Base-by-base conservation (phyloP, 2,888 invertebrate species). In the Teleiodes luculella region DNA sequence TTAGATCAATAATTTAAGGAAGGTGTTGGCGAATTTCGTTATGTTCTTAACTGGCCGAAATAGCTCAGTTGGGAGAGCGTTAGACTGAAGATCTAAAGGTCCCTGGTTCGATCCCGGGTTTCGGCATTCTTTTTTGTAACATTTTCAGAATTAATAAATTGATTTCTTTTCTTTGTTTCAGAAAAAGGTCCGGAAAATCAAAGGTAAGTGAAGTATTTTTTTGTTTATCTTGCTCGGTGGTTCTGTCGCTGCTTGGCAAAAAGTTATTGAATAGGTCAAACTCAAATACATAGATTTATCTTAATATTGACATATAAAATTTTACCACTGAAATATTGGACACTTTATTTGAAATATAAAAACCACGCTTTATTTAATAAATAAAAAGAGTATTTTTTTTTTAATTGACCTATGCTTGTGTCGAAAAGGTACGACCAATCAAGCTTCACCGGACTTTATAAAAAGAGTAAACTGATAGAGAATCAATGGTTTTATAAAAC, bases 91-190 rank as follows among this genome's bases (percentile, higher is more conserved):
- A 92, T 92, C 92, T 92, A 92, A 92, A 92, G 91, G 92, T 92
- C 92, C 92, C 92, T 91, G 92, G 92, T 92, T 92, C 92, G 91
- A 92, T 92, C 92, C 92, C 92, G 76, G 92, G 92, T 92, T 92
- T 92, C 92, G 92, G 92, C 92, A 92, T 58, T 53, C 58, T 57
- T 66, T 77, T 79, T 77, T 74, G 51, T 56, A n/a, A 20, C 16
- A 1, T 33, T 37, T 49, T 14, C 13, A 28, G 1, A 4, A n/a
- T 53, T 43, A 39, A 13, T 39, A 35, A n/a, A n/a, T n/a, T n/a
- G n/a, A 54, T 43, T 39, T 54, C 49, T 57, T 53, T 60, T 59
- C n/a, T 63, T 70, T 67, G 60, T 80, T 81, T 2, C 74, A 82
- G 82, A 69, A 62, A 58, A 57, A 36, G 59, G 49, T n/a, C 55